Evolutionary conservation across 2,888 invertebrate genomes (phyloP), one percentile per base, ranked within the genome.

Genomic region (Pseudanteris insignis): DNA sequence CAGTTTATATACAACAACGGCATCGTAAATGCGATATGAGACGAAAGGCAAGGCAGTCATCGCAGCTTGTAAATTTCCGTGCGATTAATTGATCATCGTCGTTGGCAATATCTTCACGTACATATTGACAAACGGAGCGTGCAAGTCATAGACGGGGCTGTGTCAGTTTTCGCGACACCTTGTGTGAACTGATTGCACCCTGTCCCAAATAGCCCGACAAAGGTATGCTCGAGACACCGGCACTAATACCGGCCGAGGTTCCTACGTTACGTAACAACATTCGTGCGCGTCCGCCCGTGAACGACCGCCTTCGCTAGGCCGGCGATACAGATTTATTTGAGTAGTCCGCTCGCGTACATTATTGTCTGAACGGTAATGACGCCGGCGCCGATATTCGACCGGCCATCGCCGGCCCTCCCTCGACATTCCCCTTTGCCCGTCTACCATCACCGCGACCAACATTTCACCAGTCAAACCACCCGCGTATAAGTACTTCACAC

Each of bases 261-360:
- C 65, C 70, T 65, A 70, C 70, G 68, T 76, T 74, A 72, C 68
- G 68, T 74, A 75, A 74, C 70, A 67, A 73, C 68, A 69, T 72
- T 71, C 60, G 64, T 59, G 65, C 53, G 65, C 70, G 69, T 53
- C 72, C 70, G 71, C 67, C 68, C 70, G 72, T 73, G 67, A 74
- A 75, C 68, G 65, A 66, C 65, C 44, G 21, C 68, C 67, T 67
- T 67, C 64, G 66, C 66, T 64, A 36, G 30, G 11, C 36, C 61
- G 51, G 10, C 46, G 60, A 51, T 46, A 62, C 53, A 54, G 48
- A 47, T 48, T 60, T 50, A 62, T 62, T 57, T 64, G 44, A 48
- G 58, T 63, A 50, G 47, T 61, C 53, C 51, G 60, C 51, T 59
- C 55, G 60, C 55, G 63, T 38, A 26, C 53, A 24, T 41, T 32